phyloP scores from a whole-genome alignment of 1,140 invertebrate species.

The Vanessa atalanta region DNA sequence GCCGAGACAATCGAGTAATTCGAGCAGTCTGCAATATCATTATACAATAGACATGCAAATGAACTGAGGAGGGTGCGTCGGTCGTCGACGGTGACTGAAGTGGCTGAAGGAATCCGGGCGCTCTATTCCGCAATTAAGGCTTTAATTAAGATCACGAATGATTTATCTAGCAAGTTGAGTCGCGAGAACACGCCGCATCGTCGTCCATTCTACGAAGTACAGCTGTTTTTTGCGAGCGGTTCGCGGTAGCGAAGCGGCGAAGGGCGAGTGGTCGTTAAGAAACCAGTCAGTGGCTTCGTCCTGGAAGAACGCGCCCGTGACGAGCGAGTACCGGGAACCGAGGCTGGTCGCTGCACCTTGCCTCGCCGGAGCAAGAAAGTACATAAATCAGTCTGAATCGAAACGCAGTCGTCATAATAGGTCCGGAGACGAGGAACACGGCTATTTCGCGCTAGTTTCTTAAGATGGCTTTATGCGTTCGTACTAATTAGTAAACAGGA shows the following conservation, averaged over 20 bases:
- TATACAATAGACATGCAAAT: conserved; percentile 31
- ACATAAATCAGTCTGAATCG: conserved; percentile 7
- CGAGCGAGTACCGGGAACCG: conserved; percentile 16
- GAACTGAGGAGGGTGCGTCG: conserved; percentile 30
- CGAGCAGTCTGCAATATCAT: not conserved
- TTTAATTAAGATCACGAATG: conserved; percentile 59
- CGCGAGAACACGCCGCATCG: conserved; percentile 26
- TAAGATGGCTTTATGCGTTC: conserved; percentile 12
- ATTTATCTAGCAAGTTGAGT: conserved; percentile 51
- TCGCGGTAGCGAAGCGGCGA: conserved; percentile 37
- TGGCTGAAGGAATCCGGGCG: not conserved
- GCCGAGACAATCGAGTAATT: not conserved
- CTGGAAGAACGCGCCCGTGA: conserved; percentile 27
- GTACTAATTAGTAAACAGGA: conserved; percentile 19
- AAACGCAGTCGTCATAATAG: not conserved
- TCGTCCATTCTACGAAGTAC: conserved; percentile 43
- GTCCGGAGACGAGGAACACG: not conserved
- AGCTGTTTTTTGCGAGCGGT: conserved; percentile 40
- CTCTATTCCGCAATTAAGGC: conserved; percentile 55
- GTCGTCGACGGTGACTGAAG: not conserved
- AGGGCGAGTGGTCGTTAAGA: conserved; percentile 24
- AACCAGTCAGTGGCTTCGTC: conserved; percentile 15
- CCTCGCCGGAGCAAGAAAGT: not conserved
- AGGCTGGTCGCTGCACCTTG: not conserved
- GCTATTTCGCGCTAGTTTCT: conserved; percentile 13